Evolutionary conservation across 2,888 invertebrate genomes (phyloP), one percentile per base, ranked within the genome.

Genomic region (Macropis europaea): DNA sequence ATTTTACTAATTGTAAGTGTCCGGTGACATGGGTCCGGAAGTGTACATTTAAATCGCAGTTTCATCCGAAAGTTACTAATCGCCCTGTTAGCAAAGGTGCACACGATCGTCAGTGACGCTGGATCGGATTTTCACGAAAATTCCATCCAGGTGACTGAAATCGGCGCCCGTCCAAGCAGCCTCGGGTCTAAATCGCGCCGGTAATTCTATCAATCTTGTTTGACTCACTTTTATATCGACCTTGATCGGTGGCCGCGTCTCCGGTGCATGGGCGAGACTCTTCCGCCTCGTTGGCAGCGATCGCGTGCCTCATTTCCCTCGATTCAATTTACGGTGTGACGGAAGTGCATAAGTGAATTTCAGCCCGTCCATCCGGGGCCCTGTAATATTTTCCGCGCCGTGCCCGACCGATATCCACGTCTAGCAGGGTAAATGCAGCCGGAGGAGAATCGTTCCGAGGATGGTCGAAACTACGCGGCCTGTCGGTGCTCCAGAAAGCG

Each of bases 271-370:
- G 28, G 2, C 19, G 30, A 52, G 22, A 42, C 45, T 19, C 13
- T 26, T 60, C 63, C 34, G 32, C 24, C 6, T 34, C 59, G 56
- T 43, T 48, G 45, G 15, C 30, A 22, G 22, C 15, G 50, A 57
- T 56, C 66, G 64, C 42, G 32, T 22, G 66, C 59, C 56, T 77
- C 78, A 74, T 78, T 77, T 77, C 57, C 66, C 36, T 36, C 57
- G 71, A 63, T 57, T 68, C 61, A 76, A 79, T 75, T 73, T 73
- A 77, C 48, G 48, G 34, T 22, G 73, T 38, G 77, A 63, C 45
- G 60, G 61, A 71, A 75, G 57, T 63, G 62, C 56, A 71, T 71
- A 67, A 75, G 66, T 71, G 67, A 71, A 71, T 75, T 56, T 75
- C 30, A 30, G 15, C 22, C 13, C 24, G 42, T 28, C 15, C 36